Base-by-base conservation (phyloP, 2,888 invertebrate genomes). In the Callyntrura guangdongensis region DNA sequence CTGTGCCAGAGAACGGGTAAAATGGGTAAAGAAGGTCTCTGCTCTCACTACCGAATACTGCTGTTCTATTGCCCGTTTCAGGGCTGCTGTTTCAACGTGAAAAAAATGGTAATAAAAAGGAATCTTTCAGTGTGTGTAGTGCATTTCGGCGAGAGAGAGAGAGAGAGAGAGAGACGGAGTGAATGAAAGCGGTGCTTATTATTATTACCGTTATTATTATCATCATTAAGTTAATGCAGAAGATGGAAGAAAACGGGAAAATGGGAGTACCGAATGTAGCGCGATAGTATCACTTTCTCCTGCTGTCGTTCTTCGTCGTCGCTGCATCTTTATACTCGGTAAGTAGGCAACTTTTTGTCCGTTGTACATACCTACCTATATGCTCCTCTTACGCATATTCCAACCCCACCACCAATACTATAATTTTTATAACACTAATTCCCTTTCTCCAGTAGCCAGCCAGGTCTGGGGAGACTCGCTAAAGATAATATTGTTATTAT, bases 131-230 rank as follows among this genome's bases (percentile, higher is more conserved):
- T 36, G 36, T 36, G 36, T 36, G 36, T n/a, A n/a, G 36, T 36
- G 36, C 36, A 36, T 36, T 36, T 36, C 36, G 2, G 56, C 1
- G 56, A 8, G 20, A 20, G 47, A 12, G 56, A 53, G 25, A 45
- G 53, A 53, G 14, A 53, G 14, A 14, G 53, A 53, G 14, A 14
- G 5, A 22, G 27, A 17, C 49, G 17, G 45, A 69, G 84, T 79
- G 64, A 89, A 81, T 86, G 67, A 86, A 84, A 85, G 86, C 86
- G 74, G 27, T 83, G 86, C 86, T 90, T 86, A 86, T 83, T 90
- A 89, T 90, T 90, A 90, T 90, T 90, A 86, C 86, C 61, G 86
- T 77, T 90, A 90, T 90, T 86, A 86, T 90, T 86, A 82, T 86
- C 82, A 90, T 90, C 90, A 90, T 90, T 86, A 90, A 82, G 83